phyloP scores from a whole-genome alignment of 2,113 vertebrate genomes.

The Neoarius graeffei region DNA sequence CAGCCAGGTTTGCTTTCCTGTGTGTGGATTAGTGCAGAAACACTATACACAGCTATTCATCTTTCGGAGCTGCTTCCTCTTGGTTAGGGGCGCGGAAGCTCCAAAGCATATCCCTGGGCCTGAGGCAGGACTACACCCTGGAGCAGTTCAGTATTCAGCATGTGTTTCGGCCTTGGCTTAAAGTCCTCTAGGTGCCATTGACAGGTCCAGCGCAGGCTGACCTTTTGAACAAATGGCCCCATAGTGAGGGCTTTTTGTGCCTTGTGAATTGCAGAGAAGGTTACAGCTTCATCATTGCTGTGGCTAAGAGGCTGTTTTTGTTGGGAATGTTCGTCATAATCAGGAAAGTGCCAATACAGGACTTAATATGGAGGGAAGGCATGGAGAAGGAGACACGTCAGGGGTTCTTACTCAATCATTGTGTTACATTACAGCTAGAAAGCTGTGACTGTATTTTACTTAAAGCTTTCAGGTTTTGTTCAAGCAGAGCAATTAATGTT shows the following conservation, averaged over 20 bases:
- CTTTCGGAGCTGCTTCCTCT: not conserved
- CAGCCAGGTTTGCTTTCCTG: not conserved
- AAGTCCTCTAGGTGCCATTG: conserved; percentile 31
- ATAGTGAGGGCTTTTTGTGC: conserved; percentile 38
- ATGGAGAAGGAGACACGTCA: not conserved
- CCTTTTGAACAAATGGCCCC: conserved; percentile 39
- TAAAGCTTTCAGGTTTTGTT: not conserved
- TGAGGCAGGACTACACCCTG: not conserved
- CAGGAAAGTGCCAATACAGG: conserved; percentile 25
- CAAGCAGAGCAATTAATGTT: not conserved
- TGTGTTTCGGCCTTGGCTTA: conserved; percentile 16
- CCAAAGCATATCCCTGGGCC: not conserved
- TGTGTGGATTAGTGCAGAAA: not conserved
- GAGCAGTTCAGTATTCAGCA: conserved; percentile 24
- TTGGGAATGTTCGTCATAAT: conserved; percentile 28
- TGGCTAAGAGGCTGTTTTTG: conserved; percentile 33
- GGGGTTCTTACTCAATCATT: not conserved
- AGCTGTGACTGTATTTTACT: not conserved
- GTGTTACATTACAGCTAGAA: not conserved
- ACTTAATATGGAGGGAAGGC: conserved; percentile 13
- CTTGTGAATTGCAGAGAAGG: conserved; percentile 45
- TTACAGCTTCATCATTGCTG: conserved; percentile 27
- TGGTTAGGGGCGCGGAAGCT: not conserved
- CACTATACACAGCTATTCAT: not conserved
- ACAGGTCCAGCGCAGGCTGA: conserved; percentile 33